These are phyloP conservation scores for Phytoseiulus persimilis DNA, from an alignment of 2,888 invertebrate species.

Conservation along the genomic window DNA sequence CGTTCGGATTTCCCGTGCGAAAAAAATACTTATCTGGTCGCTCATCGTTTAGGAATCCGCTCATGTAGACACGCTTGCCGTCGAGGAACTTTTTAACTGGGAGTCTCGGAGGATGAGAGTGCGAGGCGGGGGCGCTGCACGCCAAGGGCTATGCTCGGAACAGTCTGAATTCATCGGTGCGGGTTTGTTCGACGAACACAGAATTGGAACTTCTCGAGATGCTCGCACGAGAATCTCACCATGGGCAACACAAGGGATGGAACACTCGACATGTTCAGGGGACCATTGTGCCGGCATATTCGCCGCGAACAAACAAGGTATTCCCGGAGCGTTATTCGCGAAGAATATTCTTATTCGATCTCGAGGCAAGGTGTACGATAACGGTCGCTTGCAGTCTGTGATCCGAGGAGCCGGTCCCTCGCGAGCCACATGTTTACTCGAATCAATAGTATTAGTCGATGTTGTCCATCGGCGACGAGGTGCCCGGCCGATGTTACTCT, in stretches of 20 bases:
- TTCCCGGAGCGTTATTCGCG: background rate
- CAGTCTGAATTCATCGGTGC: too few relatives aligned
- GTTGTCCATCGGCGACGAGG: too few relatives aligned
- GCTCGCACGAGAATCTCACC: background rate
- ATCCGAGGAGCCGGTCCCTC: too few relatives aligned
- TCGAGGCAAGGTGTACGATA: background rate
- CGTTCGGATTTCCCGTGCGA: background rate
- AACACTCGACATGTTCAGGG: background rate
- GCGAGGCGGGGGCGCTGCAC: background rate
- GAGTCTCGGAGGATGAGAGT: background rate
- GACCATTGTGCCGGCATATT: background rate
- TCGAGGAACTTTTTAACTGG: background rate
- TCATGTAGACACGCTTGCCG: background rate
- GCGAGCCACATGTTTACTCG: too few relatives aligned
- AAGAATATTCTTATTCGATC: background rate
- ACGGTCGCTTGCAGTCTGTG: too few relatives aligned
- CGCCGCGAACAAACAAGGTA: background rate
- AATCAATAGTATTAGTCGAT: too few relatives aligned
- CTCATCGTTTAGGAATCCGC: background rate
- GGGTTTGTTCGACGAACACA: background rate
- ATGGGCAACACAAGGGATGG: background rate
- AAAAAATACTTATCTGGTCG: background rate
- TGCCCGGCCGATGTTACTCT: too few relatives aligned
- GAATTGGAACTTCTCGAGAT: background rate
- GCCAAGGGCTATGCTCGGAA: background rate